These are phyloP conservation scores for Himalopsyche kuldschensis DNA, from an alignment of 2,888 invertebrate genomes.

Conservation along the genomic window DNA sequence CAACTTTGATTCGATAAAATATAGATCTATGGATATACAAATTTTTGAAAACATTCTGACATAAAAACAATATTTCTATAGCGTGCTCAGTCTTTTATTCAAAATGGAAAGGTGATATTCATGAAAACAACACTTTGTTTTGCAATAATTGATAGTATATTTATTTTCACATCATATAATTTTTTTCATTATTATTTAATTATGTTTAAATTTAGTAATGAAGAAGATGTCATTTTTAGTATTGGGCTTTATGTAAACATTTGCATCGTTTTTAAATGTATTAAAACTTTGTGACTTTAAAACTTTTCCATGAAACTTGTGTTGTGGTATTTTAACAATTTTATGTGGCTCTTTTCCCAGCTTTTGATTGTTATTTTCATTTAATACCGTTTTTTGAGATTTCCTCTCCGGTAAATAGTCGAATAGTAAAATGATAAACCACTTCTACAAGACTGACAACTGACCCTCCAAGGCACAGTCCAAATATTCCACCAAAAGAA, in stretches of 20 bases:
- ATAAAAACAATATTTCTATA: too few relatives aligned
- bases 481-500: slow-evolving; percentile 65
- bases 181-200: too few relatives aligned
- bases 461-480: slow-evolving; percentile 64
- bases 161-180: too few relatives aligned
- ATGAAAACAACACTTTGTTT: too few relatives aligned
- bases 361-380: background rate
- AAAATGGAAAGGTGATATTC: too few relatives aligned
- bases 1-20: too few relatives aligned
- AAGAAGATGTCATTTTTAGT: background rate
- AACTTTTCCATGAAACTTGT: background rate
- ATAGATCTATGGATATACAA: too few relatives aligned
- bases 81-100: too few relatives aligned
- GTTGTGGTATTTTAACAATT: background rate
- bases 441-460: slow-evolving; percentile 63
- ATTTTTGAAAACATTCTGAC: too few relatives aligned
- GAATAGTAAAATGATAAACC: slow-evolving; percentile 47
- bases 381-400: background rate
- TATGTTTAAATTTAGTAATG: background rate
- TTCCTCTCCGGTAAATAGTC: slow-evolving; percentile 9
- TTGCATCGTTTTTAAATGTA: background rate
- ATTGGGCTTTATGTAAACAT: background rate
- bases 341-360: background rate
- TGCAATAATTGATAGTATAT: too few relatives aligned
- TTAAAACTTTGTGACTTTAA: background rate